Percentiles rank a stretch among this genome's conserved stretches.
Conservation (phyloP, 2,113 vertebrate genomes). For the Chionomys nivalis region DNA sequence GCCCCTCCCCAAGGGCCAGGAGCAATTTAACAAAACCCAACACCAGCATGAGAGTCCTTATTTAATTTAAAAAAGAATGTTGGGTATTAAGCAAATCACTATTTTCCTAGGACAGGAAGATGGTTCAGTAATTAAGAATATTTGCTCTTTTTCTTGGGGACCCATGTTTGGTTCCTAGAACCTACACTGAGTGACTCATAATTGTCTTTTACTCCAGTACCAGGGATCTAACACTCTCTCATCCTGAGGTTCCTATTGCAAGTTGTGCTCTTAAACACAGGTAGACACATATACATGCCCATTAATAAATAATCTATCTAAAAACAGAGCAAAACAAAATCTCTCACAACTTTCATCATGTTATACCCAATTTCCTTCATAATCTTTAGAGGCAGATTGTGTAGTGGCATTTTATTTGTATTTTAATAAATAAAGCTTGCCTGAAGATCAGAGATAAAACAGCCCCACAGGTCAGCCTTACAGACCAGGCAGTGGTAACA, state of each 20-base stretch:
- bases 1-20: background rate
- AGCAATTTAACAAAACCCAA: background rate
- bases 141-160: background rate
- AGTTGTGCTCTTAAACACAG: background rate
- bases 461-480: no score
- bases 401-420: no score
- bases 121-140: background rate
- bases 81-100: background rate
- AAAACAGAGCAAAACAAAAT: background rate
- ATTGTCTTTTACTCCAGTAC: background rate
- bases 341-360: background rate
- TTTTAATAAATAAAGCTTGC: no score
- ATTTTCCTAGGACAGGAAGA: background rate
- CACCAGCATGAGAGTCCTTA: background rate
- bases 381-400: no score
- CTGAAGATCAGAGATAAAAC: no score
- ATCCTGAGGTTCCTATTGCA: background rate
- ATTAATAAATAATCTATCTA: background rate
- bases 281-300: background rate
- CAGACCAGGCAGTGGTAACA: no score
- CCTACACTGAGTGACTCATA: background rate
- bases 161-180: background rate
- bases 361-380: background rate
- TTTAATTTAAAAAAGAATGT: background rate
- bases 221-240: background rate